Evolutionary conservation across 2,797 vertebrate genomes (phyloP).

Genomic region (Squalus acanthias): DNA sequence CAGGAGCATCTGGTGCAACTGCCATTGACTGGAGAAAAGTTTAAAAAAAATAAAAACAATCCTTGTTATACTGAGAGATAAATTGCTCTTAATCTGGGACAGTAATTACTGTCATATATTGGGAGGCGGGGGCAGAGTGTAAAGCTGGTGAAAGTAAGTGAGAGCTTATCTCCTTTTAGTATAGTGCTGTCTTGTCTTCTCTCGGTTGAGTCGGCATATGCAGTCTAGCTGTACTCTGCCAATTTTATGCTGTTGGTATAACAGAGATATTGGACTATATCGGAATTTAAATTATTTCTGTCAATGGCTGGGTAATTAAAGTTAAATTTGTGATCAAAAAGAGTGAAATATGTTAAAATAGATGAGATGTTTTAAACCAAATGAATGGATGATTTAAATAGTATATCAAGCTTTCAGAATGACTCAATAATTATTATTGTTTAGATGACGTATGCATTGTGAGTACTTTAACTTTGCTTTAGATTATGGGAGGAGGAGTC

Average conservation of each 20-base stretch:
- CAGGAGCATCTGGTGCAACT: conserved; percentile 20
- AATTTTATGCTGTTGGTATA: background rate
- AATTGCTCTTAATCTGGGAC: conserved; percentile 37
- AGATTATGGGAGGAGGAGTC: no score
- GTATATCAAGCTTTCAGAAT: background rate
- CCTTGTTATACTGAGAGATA: conserved; percentile 1
- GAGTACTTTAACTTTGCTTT: no score
- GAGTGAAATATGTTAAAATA: background rate
- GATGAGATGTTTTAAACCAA: background rate
- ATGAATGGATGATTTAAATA: background rate
- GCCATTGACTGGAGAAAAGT: background rate
- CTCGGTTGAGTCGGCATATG: no score
- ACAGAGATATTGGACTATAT: background rate
- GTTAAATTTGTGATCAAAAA: background rate
- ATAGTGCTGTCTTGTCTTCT: background rate
- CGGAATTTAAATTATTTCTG: background rate
- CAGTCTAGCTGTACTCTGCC: no score
- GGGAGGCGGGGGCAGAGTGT: background rate
- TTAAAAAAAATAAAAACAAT: background rate
- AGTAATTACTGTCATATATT: background rate
- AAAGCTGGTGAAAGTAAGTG: background rate
- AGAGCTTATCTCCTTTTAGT: no score
- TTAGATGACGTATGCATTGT: background rate
- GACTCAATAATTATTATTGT: background rate
- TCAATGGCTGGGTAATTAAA: no score